Evolutionary conservation across 2,888 invertebrate species (phyloP).

Genomic region (Cosmia pyralina): DNA sequence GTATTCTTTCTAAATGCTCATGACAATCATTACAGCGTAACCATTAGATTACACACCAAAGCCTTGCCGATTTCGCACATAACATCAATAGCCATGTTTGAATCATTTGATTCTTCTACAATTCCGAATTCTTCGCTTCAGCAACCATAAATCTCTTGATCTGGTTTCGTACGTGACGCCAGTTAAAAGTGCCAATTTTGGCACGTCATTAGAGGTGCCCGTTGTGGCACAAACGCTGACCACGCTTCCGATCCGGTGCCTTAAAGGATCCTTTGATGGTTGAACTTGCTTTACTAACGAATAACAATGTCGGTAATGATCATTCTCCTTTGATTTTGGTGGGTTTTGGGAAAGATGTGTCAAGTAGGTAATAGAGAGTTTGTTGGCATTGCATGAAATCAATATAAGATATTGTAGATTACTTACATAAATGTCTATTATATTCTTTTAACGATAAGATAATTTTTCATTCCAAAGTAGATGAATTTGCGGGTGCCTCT

Average conservation of each 20-base stretch:
- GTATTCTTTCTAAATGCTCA: neutral
- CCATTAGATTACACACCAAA: neutral
- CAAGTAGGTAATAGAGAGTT: slow-evolving; percentile 2
- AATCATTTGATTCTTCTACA: slow-evolving; percentile 45
- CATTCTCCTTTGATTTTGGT: slow-evolving; percentile 39
- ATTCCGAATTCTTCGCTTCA: slow-evolving; percentile 48
- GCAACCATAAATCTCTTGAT: slow-evolving; percentile 68
- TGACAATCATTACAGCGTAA: neutral
- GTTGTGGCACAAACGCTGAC: slow-evolving; percentile 76
- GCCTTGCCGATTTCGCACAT: neutral
- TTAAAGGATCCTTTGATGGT: slow-evolving; percentile 81
- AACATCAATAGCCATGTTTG: neutral
- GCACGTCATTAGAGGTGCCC: slow-evolving; percentile 76
- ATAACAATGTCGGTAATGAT: slow-evolving; percentile 59
- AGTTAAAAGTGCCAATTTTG: slow-evolving; percentile 84
- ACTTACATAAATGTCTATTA: too few relatives aligned
- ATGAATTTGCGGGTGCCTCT: neutral
- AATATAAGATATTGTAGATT: neutral
- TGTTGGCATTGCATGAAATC: neutral
- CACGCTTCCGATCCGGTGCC: slow-evolving; percentile 80
- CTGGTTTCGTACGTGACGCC: slow-evolving; percentile 79
- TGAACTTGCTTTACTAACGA: slow-evolving; percentile 55
- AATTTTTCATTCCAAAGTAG: neutral
- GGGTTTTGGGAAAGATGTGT: slow-evolving; percentile 46
- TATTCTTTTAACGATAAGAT: neutral